A percentile compares a stretch with the other conserved stretches of the same genome.
phyloP scores from a whole-genome alignment of 2,797 vertebrate species.

The Danionella dracula region DNA sequence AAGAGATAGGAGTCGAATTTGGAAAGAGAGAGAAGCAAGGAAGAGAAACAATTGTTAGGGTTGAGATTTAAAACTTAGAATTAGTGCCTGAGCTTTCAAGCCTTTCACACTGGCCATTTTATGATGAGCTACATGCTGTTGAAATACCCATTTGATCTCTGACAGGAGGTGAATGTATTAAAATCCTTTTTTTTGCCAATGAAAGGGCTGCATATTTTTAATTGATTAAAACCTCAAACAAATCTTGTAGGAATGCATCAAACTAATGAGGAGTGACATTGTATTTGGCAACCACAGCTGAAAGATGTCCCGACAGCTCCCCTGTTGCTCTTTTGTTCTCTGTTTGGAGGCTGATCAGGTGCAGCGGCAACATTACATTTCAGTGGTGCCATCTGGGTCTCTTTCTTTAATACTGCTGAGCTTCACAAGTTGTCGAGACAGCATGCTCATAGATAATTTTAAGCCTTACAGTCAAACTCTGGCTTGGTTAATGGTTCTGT shows the following conservation, averaged over 20 bases:
- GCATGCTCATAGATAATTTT: neutral
- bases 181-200: no score
- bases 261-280: neutral
- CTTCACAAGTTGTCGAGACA: constrained; percentile 4
- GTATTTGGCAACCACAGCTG: neutral
- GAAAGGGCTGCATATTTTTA: constrained; percentile 4
- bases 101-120: no score
- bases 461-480: neutral
- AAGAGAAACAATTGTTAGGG: no score
- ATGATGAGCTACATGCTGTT: no score
- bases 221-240: neutral
- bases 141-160: no score
- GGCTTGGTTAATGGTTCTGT: neutral
- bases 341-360: constrained; percentile 17
- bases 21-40: no score
- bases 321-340: constrained; percentile 10
- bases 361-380: neutral
- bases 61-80: no score
- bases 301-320: neutral
- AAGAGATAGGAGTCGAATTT: no score
- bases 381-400: constrained; percentile 13
- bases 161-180: no score
- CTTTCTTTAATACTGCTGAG: neutral
- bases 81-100: no score
- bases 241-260: constrained; percentile 1